A percentile compares a stretch with the other conserved stretches of the same genome.
These are phyloP conservation scores for Trichechus manatus DNA, from an alignment of 2,113 vertebrate genomes.

Conservation along the genomic window DNA sequence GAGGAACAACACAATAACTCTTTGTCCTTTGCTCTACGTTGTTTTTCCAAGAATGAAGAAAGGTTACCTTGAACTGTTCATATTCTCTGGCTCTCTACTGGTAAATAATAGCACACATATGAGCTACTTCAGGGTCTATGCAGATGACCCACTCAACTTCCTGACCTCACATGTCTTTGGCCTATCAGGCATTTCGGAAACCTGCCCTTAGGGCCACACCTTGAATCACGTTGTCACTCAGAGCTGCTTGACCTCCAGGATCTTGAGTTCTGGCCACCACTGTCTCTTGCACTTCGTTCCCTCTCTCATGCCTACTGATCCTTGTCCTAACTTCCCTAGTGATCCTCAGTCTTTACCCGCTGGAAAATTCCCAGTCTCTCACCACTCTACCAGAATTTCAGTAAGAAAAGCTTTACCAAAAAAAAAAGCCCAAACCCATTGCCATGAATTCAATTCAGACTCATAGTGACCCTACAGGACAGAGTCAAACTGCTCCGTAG, in stretches of 20 bases:
- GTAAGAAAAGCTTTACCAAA: not conserved
- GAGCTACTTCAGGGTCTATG: not conserved
- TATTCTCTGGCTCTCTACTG: not conserved
- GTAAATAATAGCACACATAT: not conserved
- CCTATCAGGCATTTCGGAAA: not conserved
- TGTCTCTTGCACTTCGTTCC: not conserved
- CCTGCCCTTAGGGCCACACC: not conserved
- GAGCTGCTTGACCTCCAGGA: not conserved
- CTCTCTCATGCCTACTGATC: not conserved
- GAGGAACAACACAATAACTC: constrained; percentile 70
- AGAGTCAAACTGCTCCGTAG: not conserved
- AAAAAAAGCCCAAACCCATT: not conserved
- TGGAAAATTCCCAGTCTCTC: not conserved
- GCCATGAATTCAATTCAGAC: not conserved
- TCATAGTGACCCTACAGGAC: not conserved
- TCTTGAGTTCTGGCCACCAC: not conserved
- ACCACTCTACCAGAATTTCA: not conserved
- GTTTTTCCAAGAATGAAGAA: constrained; percentile 67
- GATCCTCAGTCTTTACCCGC: not conserved
- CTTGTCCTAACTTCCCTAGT: not conserved
- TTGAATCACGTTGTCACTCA: not conserved
- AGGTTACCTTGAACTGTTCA: constrained; percentile 51
- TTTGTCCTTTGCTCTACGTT: constrained; percentile 76
- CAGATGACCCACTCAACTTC: not conserved
- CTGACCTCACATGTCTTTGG: not conserved